These are phyloP conservation scores for Lycaena phlaeas DNA, from an alignment of 2,888 invertebrate genomes.

Conservation along the genomic window DNA sequence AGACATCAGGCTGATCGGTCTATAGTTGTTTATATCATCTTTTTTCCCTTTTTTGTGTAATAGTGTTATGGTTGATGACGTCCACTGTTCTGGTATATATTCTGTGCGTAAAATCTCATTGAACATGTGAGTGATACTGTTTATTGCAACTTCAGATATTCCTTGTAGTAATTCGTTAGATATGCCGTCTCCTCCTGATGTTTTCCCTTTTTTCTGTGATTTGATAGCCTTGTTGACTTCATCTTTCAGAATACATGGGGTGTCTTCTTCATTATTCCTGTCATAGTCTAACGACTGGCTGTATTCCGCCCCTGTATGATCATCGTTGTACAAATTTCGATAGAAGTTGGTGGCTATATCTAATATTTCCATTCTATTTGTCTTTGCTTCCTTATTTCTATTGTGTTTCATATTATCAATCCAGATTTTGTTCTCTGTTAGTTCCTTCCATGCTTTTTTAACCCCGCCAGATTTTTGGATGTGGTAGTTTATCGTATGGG, in stretches of 20 bases:
- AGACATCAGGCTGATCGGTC: too few relatives aligned
- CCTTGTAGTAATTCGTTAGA: slow-evolving; percentile 15
- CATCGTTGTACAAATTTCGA: slow-evolving; percentile 7
- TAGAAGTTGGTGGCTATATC: slow-evolving; percentile 9
- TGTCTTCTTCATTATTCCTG: slow-evolving; percentile 1
- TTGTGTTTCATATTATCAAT: slow-evolving; percentile 6
- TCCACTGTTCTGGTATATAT: slow-evolving; percentile 21
- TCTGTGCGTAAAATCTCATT: slow-evolving; percentile 18
- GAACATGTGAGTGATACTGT: slow-evolving; percentile 13
- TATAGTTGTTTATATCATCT: too few relatives aligned
- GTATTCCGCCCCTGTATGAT: not conserved
- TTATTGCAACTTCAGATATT: slow-evolving; percentile 4
- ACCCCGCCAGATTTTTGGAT: slow-evolving; percentile 7
- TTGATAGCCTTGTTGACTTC: slow-evolving; percentile 4
- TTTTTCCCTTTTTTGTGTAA: slow-evolving; percentile 24
- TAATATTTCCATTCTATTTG: slow-evolving; percentile 10
- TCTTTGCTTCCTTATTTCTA: slow-evolving; percentile 8
- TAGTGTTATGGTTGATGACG: slow-evolving; percentile 16
- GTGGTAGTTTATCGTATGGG: not conserved
- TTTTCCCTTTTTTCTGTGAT: slow-evolving; percentile 9
- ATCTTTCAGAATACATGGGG: slow-evolving; percentile 10
- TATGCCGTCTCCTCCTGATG: slow-evolving; percentile 12
- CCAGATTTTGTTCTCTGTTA: slow-evolving; percentile 7
- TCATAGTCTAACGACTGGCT: not conserved
- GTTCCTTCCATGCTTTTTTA: slow-evolving; percentile 7